Base-by-base conservation (phyloP, 2,888 invertebrate genomes). In the Anoplius nigerrimus region DNA sequence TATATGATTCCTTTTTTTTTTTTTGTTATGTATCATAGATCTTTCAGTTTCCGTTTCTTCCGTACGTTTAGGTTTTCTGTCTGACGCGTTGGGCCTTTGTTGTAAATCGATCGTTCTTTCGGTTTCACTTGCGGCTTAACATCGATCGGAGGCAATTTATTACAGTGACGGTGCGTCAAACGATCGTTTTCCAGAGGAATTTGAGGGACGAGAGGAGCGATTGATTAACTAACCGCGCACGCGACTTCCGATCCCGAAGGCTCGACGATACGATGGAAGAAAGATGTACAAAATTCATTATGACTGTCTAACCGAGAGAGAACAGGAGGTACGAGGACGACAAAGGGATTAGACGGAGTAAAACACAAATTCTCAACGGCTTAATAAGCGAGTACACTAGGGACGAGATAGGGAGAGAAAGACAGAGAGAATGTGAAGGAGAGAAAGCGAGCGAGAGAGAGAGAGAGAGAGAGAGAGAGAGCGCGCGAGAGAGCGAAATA, bases 201-300 rank as follows among this genome's bases (percentile, higher is more conserved):
- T 16, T 4, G 16, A 16, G 48, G 8, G 42, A n/a, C 48, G 48
- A 18, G 11, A 18, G 11, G 16, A 48, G 42, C 48, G 48, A 48
- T 6, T n/a, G n/a, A n/a, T n/a, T n/a, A n/a, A n/a, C 11, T 34
- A 34, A 34, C 34, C 34, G 34, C 34, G 34, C 4, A 11, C 11
- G 34, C 34, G 34, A 34, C 11, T 6, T 34, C 34, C 34, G 34
- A 34, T 34, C 34, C 34, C 34, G 11, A 34, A 34, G 18, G 48
- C 48, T 48, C 48, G 5, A 42, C n/a, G 20, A 56, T 16, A 62
- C 13, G 16, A 42, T 51, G 58, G 61, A 69, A 71, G 58, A 66
- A 54, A 71, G 75, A 78, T 81, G 80, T 82, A 83, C 80, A 83
- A 84, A 83, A 81, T 79, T 73, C 81, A 74, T 65, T 78, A 70